phyloP scores from a whole-genome alignment of 1,140 invertebrate genomes.

The Reticulitermes speratus region DNA sequence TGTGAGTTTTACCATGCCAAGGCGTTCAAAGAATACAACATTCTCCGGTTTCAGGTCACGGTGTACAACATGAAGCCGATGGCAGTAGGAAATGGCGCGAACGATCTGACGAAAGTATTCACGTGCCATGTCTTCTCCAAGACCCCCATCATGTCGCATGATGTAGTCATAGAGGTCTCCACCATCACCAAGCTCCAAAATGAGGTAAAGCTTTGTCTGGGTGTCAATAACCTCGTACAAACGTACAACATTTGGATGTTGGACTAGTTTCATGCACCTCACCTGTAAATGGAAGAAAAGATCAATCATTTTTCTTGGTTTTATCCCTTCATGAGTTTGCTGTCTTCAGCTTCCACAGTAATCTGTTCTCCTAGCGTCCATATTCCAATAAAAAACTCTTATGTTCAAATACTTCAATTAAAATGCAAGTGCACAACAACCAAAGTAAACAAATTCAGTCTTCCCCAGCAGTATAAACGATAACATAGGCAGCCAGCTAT shows the following conservation, averaged over 20 bases:
- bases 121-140: slow-evolving; percentile 71
- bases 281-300: slow-evolving; percentile 57
- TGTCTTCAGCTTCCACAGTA: too few species aligned
- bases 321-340: too few species aligned
- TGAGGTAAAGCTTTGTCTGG: slow-evolving; percentile 91
- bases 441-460: too few species aligned
- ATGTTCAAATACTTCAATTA: too few species aligned
- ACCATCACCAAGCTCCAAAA: slow-evolving; percentile 97
- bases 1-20: slow-evolving; percentile 96
- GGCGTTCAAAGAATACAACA: slow-evolving; percentile 97
- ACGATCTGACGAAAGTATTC: slow-evolving; percentile 96
- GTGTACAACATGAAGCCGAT: slow-evolving; percentile 90
- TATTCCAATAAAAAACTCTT: too few species aligned
- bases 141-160: slow-evolving; percentile 87
- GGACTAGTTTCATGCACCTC: slow-evolving; percentile 97
- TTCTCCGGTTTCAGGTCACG: slow-evolving; percentile 98
- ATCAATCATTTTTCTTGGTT: not conserved
- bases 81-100: slow-evolving; percentile 96
- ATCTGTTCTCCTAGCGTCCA: too few species aligned
- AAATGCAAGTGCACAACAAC: too few species aligned
- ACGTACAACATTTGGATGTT: slow-evolving; percentile 97
- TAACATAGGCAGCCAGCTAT: too few species aligned
- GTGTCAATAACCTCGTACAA: slow-evolving; percentile 99
- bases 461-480: too few species aligned
- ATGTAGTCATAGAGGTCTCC: slow-evolving; percentile 99